These are phyloP conservation scores for Alosa sapidissima DNA, from an alignment of 2,797 vertebrate genomes.

Conservation along the genomic window DNA sequence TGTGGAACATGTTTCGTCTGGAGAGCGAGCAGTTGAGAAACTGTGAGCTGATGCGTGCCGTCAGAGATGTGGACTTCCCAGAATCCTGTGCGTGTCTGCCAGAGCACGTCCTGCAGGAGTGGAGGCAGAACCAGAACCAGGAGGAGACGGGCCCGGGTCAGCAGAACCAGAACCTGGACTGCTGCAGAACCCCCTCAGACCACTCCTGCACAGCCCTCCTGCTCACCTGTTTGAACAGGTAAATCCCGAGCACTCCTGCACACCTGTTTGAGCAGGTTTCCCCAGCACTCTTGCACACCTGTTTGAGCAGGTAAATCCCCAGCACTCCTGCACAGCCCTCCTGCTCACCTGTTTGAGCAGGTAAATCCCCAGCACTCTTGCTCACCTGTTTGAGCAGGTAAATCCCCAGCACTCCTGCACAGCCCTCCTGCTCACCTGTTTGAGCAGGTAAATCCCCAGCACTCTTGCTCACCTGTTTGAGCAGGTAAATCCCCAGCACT, in stretches of 20 bases:
- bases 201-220: background rate
- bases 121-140: slow-evolving; percentile 85
- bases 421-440: no score
- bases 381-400: no score
- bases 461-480: no score
- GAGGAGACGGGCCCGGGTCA: slow-evolving; percentile 63
- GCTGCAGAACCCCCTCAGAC: slow-evolving; percentile 17
- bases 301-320: no score
- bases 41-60: slow-evolving; percentile 79
- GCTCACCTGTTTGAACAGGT: background rate
- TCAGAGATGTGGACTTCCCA: slow-evolving; percentile 69
- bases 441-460: no score
- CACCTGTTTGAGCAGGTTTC: no score
- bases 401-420: no score
- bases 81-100: slow-evolving; percentile 78
- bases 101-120: slow-evolving; percentile 78
- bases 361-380: background rate
- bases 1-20: slow-evolving; percentile 86
- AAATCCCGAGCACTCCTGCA: background rate
- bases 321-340: background rate
- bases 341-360: background rate
- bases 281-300: no score
- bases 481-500: no score
- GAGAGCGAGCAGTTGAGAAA: slow-evolving; percentile 87
- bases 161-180: slow-evolving; percentile 54